These are phyloP conservation scores for Chinchilla lanigera DNA, from an alignment of 2,113 vertebrate genomes.

Conservation along the genomic window DNA sequence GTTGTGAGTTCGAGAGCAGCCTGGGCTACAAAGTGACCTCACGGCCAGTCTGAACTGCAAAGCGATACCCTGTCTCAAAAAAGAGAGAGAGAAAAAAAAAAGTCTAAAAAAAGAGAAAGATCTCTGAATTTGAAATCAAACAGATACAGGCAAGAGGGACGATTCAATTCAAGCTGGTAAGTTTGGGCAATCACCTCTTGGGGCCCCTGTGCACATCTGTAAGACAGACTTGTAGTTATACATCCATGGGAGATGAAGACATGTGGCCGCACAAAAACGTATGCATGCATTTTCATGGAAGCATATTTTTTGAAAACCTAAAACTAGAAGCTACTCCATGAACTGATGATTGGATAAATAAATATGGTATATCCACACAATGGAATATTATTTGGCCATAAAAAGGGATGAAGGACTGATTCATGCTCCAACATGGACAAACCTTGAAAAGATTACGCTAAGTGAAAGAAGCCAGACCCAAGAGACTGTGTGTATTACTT, in stretches of 20 bases:
- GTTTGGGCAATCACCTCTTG: not conserved
- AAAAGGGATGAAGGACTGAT: not conserved
- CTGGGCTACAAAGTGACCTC: no score
- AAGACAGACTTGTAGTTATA: not conserved
- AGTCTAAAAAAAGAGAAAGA: no score
- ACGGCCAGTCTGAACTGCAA: no score
- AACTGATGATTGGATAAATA: not conserved
- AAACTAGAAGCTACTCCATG: not conserved
- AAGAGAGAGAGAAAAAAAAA: no score
- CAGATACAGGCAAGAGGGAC: not conserved
- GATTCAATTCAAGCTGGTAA: slow-evolving; percentile 2
- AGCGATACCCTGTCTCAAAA: no score
- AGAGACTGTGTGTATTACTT: not conserved
- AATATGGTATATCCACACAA: not conserved
- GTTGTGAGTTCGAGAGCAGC: no score
- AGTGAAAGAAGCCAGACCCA: not conserved
- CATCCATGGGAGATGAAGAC: not conserved
- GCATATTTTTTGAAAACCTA: not conserved
- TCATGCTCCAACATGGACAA: not conserved
- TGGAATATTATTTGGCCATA: not conserved
- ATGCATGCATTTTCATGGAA: not conserved
- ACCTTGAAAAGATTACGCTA: not conserved
- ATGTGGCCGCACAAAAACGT: not conserved
- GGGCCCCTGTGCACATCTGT: not conserved
- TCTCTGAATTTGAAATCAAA: no score